Conservation (phyloP, 2,797 vertebrate species). For the Gymnoscopelus braueri region DNA sequence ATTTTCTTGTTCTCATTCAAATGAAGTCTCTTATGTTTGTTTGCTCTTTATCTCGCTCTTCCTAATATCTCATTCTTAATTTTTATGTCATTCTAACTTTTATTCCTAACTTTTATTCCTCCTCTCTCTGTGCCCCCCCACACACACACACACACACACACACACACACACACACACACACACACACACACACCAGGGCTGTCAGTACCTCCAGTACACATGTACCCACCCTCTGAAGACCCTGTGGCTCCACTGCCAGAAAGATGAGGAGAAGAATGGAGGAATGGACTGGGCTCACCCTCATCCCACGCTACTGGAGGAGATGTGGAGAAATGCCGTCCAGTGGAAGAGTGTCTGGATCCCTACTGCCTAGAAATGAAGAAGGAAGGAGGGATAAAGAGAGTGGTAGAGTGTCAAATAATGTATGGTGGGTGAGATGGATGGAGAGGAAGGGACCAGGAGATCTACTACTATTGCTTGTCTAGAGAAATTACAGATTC, state of each 20-base stretch:
- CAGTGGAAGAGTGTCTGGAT: conserved; percentile 87
- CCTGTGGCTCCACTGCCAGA: conserved; percentile 67
- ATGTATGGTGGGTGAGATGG: too few relatives aligned
- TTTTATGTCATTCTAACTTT: not conserved
- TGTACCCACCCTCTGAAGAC: conserved; percentile 78
- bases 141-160: too few relatives aligned
- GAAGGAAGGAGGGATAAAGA: not conserved
- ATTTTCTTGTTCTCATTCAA: too few relatives aligned
- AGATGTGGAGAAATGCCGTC: conserved; percentile 77
- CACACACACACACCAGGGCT: conserved; percentile 64
- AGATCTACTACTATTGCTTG: too few relatives aligned
- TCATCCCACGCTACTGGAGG: conserved; percentile 68
- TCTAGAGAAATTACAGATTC: not conserved
- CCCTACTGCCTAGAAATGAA: conserved; percentile 72
- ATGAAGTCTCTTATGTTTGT: too few relatives aligned
- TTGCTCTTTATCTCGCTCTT: not conserved
- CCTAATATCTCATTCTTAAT: not conserved
- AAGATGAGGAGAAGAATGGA: conserved; percentile 31
- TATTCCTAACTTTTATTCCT: not conserved
- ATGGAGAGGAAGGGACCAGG: not conserved
- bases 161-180: not conserved
- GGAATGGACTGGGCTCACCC: conserved; percentile 60
- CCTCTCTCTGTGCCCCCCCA: not conserved
- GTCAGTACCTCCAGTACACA: conserved; percentile 80
- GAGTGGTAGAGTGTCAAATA: not conserved